Evolutionary conservation across 2,888 invertebrate genomes (phyloP).

Genomic region (Cosmia pyralina): DNA sequence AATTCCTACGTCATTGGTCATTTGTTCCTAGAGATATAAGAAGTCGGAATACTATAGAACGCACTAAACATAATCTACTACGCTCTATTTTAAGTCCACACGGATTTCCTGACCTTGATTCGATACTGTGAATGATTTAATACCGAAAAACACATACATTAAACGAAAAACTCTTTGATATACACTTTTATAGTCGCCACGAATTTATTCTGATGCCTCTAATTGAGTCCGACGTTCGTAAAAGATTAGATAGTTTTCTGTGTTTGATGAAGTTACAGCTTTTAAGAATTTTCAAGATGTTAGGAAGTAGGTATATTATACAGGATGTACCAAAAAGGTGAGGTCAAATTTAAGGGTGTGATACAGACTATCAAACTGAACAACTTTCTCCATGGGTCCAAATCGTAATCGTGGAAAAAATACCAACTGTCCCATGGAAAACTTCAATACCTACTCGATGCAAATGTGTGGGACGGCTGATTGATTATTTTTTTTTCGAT

Average conservation of each 20-base stretch:
- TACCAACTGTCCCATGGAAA: too few relatives aligned
- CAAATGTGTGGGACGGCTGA: too few relatives aligned
- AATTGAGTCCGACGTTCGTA: constrained; percentile 66
- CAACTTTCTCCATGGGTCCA: too few relatives aligned
- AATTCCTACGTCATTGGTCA: too few relatives aligned
- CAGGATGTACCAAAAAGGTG: too few relatives aligned
- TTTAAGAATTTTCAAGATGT: constrained; percentile 21
- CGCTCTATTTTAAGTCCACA: constrained; percentile 39
- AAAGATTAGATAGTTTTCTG: constrained; percentile 31
- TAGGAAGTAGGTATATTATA: not conserved
- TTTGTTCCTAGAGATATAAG: too few relatives aligned
- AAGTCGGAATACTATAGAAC: not conserved
- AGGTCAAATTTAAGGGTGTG: too few relatives aligned
- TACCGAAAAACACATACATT: constrained; percentile 64
- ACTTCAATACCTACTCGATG: too few relatives aligned
- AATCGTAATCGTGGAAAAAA: too few relatives aligned
- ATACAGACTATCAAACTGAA: too few relatives aligned
- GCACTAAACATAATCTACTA: constrained; percentile 18
- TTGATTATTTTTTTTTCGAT: too few relatives aligned
- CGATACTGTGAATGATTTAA: constrained; percentile 57
- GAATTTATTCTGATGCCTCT: constrained; percentile 66
- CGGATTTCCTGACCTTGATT: constrained; percentile 73
- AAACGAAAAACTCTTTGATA: constrained; percentile 69
- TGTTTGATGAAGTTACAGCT: constrained; percentile 46
- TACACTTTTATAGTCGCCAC: constrained; percentile 62